Evolutionary conservation across 2,797 vertebrate genomes (phyloP), one percentile per base, ranked within the genome.

Genomic region (Lithobates pipiens): DNA sequence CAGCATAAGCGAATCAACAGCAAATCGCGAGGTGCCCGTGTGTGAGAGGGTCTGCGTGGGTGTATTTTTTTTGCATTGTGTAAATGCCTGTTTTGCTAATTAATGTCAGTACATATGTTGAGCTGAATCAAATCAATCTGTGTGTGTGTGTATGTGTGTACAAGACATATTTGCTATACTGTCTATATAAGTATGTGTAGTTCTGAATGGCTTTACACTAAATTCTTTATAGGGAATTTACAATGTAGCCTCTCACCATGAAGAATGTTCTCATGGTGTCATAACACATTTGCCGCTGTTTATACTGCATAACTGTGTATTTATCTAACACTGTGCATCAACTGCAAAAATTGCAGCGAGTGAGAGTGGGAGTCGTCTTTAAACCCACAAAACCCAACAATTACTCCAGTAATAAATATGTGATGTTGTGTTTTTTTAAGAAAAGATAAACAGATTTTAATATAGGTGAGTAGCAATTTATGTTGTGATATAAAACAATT

Each of bases 1-100:
- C 98, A 99, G 89, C 97, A 97, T 89, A 99, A 98, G 80, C 95
- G 98, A 44, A 96, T 99, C 89, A 98, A 97, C 95, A 99, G 95
- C 95, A 99, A 99, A 91, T 96, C 97, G 0, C 95, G 98, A 90
- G 97, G 98, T 99, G 94, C 25, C 85, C 6, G 0, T 9, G 36
- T 67, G 61, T 0, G 0, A 76, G 0, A 75, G 39, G 39, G 76
- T 10, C 15, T 5, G 0, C 16, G 32, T 63, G 4, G 16, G 75
- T 68, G 70, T 77, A 68, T 36, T 80, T 86, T 80, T 86, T 36
- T 57, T 63, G 27, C 6, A 32, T 76, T 71, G 44, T 36, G 23
- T 76, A 76, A 76, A 80, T 77, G 65, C 27, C 73, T 82, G 79
- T 77, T 77, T 77, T 69, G 75, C 74, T 82, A 71, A 82, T 72